Percentiles rank a stretch among this genome's conserved stretches.
Evolutionary conservation across 2,888 invertebrate genomes (phyloP).

Genomic region (Scaptomyza polygonia): DNA sequence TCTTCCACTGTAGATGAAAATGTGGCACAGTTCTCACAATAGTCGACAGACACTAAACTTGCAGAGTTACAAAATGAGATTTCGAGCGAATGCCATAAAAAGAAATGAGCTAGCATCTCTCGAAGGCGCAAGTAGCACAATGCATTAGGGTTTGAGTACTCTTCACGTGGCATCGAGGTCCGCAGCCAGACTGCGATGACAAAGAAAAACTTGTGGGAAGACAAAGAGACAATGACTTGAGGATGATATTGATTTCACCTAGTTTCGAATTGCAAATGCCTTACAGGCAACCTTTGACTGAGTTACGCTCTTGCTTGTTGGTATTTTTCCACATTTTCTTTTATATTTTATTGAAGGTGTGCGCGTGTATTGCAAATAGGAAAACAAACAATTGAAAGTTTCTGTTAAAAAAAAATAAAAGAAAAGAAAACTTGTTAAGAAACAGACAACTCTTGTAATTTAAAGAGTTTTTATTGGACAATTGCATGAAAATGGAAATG

Average conservation of each 20-base stretch:
- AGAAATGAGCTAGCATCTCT: conserved; percentile 48
- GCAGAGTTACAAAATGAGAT: conserved; percentile 32
- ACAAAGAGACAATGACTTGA: conserved; percentile 56
- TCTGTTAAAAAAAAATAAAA: conserved; percentile 9
- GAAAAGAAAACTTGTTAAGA: not conserved
- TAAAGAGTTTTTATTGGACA: not conserved
- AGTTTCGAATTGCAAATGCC: conserved; percentile 50
- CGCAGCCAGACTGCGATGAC: conserved; percentile 36
- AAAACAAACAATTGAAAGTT: conserved; percentile 12
- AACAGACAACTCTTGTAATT: not conserved
- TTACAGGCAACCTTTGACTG: conserved; percentile 17
- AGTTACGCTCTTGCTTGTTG: conserved; percentile 9
- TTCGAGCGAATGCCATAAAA: conserved; percentile 52
- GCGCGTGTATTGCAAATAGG: conserved; percentile 2
- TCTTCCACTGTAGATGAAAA: conserved; percentile 12
- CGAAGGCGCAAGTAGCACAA: conserved; percentile 31
- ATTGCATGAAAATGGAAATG: not conserved
- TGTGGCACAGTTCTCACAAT: conserved; percentile 19
- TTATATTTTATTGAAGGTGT: not conserved
- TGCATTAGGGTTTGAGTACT: conserved; percentile 31
- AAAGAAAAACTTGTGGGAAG: conserved; percentile 37
- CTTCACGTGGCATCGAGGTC: conserved; percentile 45
- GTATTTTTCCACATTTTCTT: not conserved
- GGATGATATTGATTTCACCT: conserved; percentile 74
- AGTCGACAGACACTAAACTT: conserved; percentile 45